These are phyloP conservation scores for Cotesia chilonis DNA, from an alignment of 1,140 invertebrate species.

Conservation along the genomic window DNA sequence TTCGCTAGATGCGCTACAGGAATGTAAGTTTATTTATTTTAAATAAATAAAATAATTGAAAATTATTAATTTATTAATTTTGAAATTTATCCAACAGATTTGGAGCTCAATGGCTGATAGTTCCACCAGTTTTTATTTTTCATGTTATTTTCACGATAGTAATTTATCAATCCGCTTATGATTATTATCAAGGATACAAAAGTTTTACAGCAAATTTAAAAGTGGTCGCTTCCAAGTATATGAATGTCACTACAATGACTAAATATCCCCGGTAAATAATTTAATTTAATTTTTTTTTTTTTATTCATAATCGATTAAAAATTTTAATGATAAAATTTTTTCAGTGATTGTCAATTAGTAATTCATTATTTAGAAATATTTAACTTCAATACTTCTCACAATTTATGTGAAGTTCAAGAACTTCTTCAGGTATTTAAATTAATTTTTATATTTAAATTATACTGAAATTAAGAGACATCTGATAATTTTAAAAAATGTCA, in stretches of 20 bases:
- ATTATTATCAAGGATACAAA: conserved; percentile 37
- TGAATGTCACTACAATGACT: conserved; percentile 24
- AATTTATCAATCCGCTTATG: conserved; percentile 6
- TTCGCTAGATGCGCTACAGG: conserved; percentile 50
- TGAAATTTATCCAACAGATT: conserved; percentile 37
- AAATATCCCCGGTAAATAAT: conserved; percentile 22
- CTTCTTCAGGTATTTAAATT: conserved; percentile 30
- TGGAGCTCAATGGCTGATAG: conserved; percentile 47
- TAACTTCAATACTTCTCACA: conserved; percentile 1
- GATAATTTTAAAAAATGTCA: too few species aligned
- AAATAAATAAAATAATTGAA: conserved; percentile 3
- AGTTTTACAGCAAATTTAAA: conserved; percentile 40
- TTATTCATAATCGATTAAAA: not conserved
- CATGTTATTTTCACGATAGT: conserved; percentile 43
- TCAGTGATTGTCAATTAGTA: conserved; percentile 36
- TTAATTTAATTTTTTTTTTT: not conserved
- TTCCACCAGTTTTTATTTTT: conserved; percentile 45
- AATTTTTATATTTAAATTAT: not conserved
- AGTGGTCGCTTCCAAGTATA: conserved; percentile 7
- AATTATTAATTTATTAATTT: not conserved
- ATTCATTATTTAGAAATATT: conserved; percentile 38
- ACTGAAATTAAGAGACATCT: conserved; percentile 10
- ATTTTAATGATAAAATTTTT: conserved; percentile 16
- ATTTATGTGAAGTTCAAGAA: conserved; percentile 39
- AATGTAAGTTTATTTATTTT: conserved; percentile 40